These are phyloP conservation scores for Byasa hedistus DNA, from an alignment of 2,888 invertebrate species.

Conservation along the genomic window DNA sequence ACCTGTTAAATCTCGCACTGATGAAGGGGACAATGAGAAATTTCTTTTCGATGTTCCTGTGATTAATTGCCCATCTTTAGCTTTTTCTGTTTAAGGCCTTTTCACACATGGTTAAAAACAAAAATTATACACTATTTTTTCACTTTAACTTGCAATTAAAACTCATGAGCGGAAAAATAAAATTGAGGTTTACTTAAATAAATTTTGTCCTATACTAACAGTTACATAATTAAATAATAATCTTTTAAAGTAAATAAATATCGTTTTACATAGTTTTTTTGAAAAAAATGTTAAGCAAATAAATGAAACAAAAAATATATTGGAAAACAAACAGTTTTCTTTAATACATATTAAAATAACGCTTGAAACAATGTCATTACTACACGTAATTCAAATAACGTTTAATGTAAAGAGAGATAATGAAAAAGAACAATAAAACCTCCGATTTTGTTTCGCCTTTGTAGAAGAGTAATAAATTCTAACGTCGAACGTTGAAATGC, in stretches of 20 bases:
- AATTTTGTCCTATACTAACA: neutral
- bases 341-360: neutral
- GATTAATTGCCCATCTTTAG: conserved; percentile 20
- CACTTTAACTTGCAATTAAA: neutral
- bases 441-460: conserved; percentile 8
- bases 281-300: too few species aligned
- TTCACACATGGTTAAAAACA: conserved; percentile 10
- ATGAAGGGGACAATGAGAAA: conserved; percentile 56
- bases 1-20: conserved; percentile 62
- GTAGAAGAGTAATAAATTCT: conserved; percentile 25
- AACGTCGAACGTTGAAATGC: conserved; percentile 42
- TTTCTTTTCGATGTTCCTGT: conserved; percentile 36
- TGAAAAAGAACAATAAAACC: conserved; percentile 20
- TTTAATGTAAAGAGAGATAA: conserved; percentile 3
- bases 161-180: neutral
- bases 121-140: neutral
- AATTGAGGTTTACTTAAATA: neutral
- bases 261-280: too few species aligned
- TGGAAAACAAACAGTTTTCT: neutral
- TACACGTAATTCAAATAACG: neutral
- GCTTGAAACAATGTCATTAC: neutral
- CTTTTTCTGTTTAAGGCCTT: conserved; percentile 22
- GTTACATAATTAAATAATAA: neutral
- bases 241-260: too few species aligned
- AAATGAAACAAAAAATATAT: neutral